Evolutionary conservation across 1,140 invertebrate species (phyloP).

Genomic region (Eupristina koningsbergeri): DNA sequence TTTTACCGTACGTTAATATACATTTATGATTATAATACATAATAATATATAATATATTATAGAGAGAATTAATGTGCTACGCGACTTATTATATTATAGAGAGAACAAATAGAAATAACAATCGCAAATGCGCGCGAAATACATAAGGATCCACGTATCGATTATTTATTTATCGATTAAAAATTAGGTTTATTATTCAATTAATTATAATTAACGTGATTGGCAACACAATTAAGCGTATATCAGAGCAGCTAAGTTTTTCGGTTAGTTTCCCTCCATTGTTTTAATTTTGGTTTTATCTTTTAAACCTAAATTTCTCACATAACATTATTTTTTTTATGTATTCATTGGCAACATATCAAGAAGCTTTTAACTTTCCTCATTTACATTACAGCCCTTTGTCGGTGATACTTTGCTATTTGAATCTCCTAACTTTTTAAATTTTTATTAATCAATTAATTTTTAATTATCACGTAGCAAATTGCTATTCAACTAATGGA

Average conservation of each 20-base stretch:
- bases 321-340: conserved; percentile 12
- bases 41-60: conserved; percentile 41
- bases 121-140: conserved; percentile 53
- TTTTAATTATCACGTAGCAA: conserved; percentile 44
- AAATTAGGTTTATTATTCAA: conserved; percentile 58
- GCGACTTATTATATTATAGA: conserved; percentile 49
- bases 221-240: conserved; percentile 71
- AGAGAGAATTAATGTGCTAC: conserved; percentile 51
- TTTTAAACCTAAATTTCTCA: background rate
- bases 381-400: background rate
- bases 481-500: conserved; percentile 54
- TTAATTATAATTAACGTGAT: conserved; percentile 62
- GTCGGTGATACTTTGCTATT: background rate
- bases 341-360: conserved; percentile 15
- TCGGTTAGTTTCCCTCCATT: conserved; percentile 47
- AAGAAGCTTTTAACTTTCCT: conserved; percentile 8
- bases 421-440: conserved; percentile 19
- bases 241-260: conserved; percentile 63
- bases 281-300: background rate
- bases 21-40: conserved; percentile 19
- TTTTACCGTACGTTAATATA: conserved; percentile 47
- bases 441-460: conserved; percentile 22
- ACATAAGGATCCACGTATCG: conserved; percentile 50
- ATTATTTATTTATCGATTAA: conserved; percentile 56
- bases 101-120: conserved; percentile 56